phyloP scores from a whole-genome alignment of 2,113 vertebrate species.

The Apodemus speciosus region DNA sequence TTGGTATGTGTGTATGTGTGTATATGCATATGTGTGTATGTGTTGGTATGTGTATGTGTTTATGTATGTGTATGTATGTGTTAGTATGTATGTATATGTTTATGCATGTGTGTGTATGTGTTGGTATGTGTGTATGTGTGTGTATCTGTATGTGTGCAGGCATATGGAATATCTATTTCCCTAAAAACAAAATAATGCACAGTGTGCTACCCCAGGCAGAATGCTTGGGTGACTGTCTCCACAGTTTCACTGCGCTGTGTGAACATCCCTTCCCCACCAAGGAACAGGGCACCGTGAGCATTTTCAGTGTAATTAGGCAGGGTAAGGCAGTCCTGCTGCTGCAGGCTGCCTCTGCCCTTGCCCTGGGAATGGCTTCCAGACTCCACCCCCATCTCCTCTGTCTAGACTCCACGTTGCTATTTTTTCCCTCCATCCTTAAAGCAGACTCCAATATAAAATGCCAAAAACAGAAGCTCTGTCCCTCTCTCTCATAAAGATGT shows the following conservation, averaged over 20 bases:
- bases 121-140: background rate
- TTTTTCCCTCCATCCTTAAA: constrained; percentile 84
- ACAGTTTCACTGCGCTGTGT: constrained; percentile 73
- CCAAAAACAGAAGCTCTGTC: constrained; percentile 90
- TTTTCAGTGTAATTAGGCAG: constrained; percentile 93
- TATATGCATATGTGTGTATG: no score
- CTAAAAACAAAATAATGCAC: background rate
- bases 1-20: no score
- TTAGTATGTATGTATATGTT: background rate
- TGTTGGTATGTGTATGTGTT: no score
- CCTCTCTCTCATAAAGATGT: constrained; percentile 88
- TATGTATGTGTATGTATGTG: no score
- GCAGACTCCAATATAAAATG: constrained; percentile 89
- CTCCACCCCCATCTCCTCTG: constrained; percentile 92
- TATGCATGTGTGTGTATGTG: no score
- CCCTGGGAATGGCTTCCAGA: constrained; percentile 92
- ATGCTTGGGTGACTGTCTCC: constrained; percentile 65
- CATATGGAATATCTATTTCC: background rate
- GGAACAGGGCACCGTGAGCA: constrained; percentile 82
- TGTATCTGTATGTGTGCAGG: background rate
- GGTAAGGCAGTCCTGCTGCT: constrained; percentile 90
- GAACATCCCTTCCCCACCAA: constrained; percentile 84
- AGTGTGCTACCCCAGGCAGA: constrained; percentile 31
- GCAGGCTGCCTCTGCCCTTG: constrained; percentile 87
- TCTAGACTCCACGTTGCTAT: constrained; percentile 94